These are phyloP conservation scores for Camponotus pennsylvanicus DNA, from an alignment of 1,140 invertebrate species.

Conservation along the genomic window DNA sequence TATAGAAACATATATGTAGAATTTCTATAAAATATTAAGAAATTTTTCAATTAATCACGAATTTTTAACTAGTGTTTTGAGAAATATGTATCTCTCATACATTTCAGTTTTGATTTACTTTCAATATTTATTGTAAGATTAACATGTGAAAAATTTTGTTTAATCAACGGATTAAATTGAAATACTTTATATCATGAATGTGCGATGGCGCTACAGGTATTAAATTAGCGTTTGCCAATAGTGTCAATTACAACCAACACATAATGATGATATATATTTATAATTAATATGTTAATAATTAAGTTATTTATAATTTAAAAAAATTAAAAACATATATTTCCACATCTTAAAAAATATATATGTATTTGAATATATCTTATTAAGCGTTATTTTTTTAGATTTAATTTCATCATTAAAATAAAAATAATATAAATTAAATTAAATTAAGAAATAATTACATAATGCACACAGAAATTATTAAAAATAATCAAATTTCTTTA, in stretches of 20 bases:
- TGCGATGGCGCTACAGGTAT: slow-evolving; percentile 12
- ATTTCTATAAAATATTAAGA: background rate
- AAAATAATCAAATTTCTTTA: background rate
- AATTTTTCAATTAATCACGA: slow-evolving; percentile 1
- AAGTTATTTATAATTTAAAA: no score
- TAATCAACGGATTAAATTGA: background rate
- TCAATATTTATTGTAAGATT: background rate
- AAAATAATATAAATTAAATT: slow-evolving; percentile 1
- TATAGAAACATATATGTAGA: background rate
- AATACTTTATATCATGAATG: background rate
- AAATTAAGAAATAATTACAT: background rate
- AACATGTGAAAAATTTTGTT: background rate
- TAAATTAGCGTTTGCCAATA: background rate
- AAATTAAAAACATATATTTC: no score
- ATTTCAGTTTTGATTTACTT: no score
- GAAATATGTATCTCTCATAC: no score
- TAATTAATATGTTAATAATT: no score
- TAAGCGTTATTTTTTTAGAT: no score
- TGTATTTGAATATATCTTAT: no score
- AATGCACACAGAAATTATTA: background rate
- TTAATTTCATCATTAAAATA: background rate
- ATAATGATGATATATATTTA: no score
- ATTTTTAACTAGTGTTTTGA: no score
- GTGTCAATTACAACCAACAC: background rate
- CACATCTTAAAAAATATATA: no score